phyloP scores from a whole-genome alignment of 92 coral and sea anemone genomes.

The Porites evermanni region DNA sequence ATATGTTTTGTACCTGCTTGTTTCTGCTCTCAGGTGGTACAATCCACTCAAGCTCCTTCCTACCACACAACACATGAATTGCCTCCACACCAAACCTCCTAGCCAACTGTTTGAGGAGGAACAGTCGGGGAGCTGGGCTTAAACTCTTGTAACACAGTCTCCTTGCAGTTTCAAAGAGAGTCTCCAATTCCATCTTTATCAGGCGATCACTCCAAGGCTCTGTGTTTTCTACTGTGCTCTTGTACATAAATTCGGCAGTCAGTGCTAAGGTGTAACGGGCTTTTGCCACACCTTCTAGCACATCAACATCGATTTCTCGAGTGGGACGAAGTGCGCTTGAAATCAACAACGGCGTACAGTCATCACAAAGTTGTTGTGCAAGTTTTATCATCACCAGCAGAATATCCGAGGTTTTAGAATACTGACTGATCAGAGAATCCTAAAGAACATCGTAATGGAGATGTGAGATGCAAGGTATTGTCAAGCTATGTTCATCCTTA shows the following conservation, averaged over 20 bases:
- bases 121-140: constrained; percentile 65
- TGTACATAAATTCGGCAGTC: constrained; percentile 67
- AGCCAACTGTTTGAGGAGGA: constrained; percentile 76
- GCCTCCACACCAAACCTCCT: constrained; percentile 75
- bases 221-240: constrained; percentile 37
- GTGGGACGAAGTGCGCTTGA: constrained; percentile 8
- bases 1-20: constrained; percentile 22
- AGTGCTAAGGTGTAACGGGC: constrained; percentile 65
- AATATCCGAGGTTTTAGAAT: constrained; percentile 48
- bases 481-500: too few species aligned
- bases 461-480: neutral
- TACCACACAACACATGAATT: constrained; percentile 49
- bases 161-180: constrained; percentile 59
- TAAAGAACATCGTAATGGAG: neutral
- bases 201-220: constrained; percentile 24
- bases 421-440: constrained; percentile 63
- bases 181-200: constrained; percentile 42
- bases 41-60: constrained; percentile 69
- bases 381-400: constrained; percentile 57
- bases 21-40: constrained; percentile 60
- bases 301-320: constrained; percentile 50
- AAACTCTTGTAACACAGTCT: constrained; percentile 55
- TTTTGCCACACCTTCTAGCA: constrained; percentile 71
- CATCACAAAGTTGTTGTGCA: constrained; percentile 45
- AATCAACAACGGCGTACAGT: constrained; percentile 12